Conservation (phyloP, 2,113 vertebrate genomes). For the Eulacestoma nigropectus region DNA sequence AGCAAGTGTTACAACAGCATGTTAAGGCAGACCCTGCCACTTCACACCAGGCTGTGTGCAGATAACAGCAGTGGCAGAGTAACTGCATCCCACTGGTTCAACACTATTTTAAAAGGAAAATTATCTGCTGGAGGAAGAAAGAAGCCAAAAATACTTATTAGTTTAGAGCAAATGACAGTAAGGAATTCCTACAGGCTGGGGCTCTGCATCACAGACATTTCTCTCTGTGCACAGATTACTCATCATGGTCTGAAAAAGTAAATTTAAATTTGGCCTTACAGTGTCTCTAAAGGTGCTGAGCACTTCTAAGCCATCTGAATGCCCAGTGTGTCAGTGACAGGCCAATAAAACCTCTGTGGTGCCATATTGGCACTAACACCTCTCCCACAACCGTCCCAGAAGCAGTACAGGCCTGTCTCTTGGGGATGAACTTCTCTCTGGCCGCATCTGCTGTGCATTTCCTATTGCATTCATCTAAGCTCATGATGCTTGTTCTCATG, state of each 20-base stretch:
- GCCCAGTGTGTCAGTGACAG: not conserved
- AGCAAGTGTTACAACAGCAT: not conserved
- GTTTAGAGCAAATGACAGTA: not conserved
- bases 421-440: not conserved
- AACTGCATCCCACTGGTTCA: not conserved
- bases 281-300: not conserved
- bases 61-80: not conserved
- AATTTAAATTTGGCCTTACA: not conserved
- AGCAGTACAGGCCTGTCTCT: not conserved
- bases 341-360: not conserved
- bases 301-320: not conserved
- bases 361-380: not conserved
- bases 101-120: not conserved
- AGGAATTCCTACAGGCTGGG: not conserved
- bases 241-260: not conserved
- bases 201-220: not conserved
- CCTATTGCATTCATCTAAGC: not conserved
- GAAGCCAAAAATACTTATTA: not conserved
- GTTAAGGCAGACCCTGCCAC: not conserved
- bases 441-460: not conserved
- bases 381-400: not conserved
- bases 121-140: not conserved
- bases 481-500: not conserved
- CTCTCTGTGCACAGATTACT: not conserved
- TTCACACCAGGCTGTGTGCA: not conserved